Conservation (phyloP, 2,888 invertebrate species). For the Stenichneumon culpator region DNA sequence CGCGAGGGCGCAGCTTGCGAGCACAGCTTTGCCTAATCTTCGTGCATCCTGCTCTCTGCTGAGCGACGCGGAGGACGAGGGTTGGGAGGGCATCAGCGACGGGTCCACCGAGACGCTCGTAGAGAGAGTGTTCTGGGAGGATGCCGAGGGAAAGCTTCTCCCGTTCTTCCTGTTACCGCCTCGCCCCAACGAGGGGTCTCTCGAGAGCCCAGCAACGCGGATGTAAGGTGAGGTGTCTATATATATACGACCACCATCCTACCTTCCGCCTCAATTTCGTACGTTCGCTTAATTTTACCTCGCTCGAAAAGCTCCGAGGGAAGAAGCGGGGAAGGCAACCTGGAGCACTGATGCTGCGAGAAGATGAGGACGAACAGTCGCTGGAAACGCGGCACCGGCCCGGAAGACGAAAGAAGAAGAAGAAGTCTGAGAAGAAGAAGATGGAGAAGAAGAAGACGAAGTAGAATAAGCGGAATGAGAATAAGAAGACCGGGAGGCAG, state of each 20-base stretch:
- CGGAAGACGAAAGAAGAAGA: slow-evolving; percentile 45
- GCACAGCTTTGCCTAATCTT: slow-evolving; percentile 79
- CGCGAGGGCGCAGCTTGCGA: slow-evolving; percentile 72
- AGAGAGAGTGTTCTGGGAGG: slow-evolving; percentile 15
- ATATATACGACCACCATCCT: slow-evolving; percentile 32
- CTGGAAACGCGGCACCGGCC: slow-evolving; percentile 18
- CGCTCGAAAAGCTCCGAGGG: slow-evolving; percentile 38
- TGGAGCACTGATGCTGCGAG: slow-evolving; percentile 37
- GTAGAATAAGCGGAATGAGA: slow-evolving; percentile 49
- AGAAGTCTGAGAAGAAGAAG: slow-evolving; percentile 66
- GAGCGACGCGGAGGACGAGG: neutral
- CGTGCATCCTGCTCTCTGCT: slow-evolving; percentile 33
- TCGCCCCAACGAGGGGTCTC: neutral
- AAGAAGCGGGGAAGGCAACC: slow-evolving; percentile 38
- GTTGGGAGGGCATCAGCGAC: neutral
- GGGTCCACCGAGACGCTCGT: neutral
- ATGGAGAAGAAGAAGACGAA: slow-evolving; percentile 70
- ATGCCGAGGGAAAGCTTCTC: slow-evolving; percentile 11
- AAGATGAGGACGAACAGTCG: slow-evolving; percentile 35
- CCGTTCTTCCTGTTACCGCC: neutral
- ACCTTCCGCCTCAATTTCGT: slow-evolving; percentile 77
- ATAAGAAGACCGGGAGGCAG: slow-evolving; percentile 64
- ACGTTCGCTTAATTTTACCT: slow-evolving; percentile 79
- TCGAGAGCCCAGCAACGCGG: neutral
- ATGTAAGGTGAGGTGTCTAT: neutral